A percentile compares a stretch with the other conserved stretches of the same genome.
Evolutionary conservation across 2,797 vertebrate species (phyloP).

Genomic region (Discoglossus pictus): DNA sequence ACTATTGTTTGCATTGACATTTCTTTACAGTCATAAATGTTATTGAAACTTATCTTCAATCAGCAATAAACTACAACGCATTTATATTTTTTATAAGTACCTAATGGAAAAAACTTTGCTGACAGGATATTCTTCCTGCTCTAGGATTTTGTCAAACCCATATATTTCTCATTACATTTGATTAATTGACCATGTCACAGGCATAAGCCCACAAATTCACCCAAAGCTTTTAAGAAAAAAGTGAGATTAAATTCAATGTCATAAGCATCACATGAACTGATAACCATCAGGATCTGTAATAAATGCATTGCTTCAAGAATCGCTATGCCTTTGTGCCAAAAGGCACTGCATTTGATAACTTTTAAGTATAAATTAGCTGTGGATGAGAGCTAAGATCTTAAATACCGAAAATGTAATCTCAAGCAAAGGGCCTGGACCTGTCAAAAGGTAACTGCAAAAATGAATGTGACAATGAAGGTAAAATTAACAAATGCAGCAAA

Average conservation of each 20-base stretch:
- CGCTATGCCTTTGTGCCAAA: slow-evolving; percentile 6
- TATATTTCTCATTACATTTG: slow-evolving; percentile 52
- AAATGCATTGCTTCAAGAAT: slow-evolving; percentile 37
- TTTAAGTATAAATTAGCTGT: slow-evolving; percentile 11
- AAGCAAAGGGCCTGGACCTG: neutral
- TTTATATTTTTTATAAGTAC: slow-evolving; percentile 49
- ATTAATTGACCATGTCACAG: slow-evolving; percentile 51
- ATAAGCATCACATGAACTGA: slow-evolving; percentile 36
- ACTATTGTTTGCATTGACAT: slow-evolving; percentile 47
- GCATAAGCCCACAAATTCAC: slow-evolving; percentile 46
- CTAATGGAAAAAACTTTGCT: slow-evolving; percentile 38
- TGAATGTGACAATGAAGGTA: neutral
- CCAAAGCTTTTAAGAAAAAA: slow-evolving; percentile 42
- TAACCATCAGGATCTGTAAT: slow-evolving; percentile 27
- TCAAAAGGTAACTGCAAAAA: too few species aligned
- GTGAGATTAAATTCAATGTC: slow-evolving; percentile 46
- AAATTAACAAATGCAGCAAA: too few species aligned
- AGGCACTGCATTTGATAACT: slow-evolving; percentile 1
- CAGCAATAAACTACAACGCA: slow-evolving; percentile 29
- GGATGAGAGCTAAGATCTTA: slow-evolving; percentile 2
- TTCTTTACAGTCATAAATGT: slow-evolving; percentile 45
- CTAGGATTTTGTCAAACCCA: slow-evolving; percentile 44
- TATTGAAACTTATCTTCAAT: slow-evolving; percentile 48
- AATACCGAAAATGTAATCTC: neutral
- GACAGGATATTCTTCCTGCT: slow-evolving; percentile 30